Evolutionary conservation across 1,140 invertebrate species (phyloP), one percentile per base, ranked within the genome.

Genomic region (Panagrolaimus sp.): DNA sequence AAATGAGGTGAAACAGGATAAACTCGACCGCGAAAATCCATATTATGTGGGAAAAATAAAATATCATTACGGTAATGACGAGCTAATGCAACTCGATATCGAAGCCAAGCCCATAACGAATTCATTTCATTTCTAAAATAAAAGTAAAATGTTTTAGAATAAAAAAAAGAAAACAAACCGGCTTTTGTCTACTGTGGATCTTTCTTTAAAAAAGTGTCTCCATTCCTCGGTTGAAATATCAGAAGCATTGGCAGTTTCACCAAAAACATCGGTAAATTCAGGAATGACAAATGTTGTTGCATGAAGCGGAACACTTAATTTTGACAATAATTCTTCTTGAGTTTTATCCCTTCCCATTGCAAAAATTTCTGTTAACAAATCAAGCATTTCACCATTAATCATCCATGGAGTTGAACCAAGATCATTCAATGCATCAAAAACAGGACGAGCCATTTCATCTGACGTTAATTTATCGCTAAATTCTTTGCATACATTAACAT

Each of bases 11-110:
- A 91, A 71, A 90, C 88, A 0, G 96, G 93, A 87, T 99, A 99
- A 12, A 93, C 92, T 32, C 96, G 89, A 1, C 96, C 94, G 73
- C 96, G 87, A 84, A 98, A 99, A 84, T 98, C 96, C 89, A 98
- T 90, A 86, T 96, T 98, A 83, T 98, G 94, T 0, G 96, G 95
- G 72, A 98, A 87, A 93, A 94, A 99, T 84, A 99, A 94, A 55
- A 91, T 85, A 74, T 89, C 86, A 78, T 94, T 87, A 52, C 90
- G 88, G 81, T 88, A 91, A 89, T 95, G 91, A 87, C 96, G 91
- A 0, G 95, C 94, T 47, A 98, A 86, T 0, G 93, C 96, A n/a
- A 98, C 84, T 74, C 91, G 89, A 80, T 97, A 98, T 0, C 96
- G 87, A 44, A 90, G 88, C 84, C 94, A 93, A 82, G 93, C 96